Conservation (phyloP, 2,113 vertebrate species). For the Arizona elegans region DNA sequence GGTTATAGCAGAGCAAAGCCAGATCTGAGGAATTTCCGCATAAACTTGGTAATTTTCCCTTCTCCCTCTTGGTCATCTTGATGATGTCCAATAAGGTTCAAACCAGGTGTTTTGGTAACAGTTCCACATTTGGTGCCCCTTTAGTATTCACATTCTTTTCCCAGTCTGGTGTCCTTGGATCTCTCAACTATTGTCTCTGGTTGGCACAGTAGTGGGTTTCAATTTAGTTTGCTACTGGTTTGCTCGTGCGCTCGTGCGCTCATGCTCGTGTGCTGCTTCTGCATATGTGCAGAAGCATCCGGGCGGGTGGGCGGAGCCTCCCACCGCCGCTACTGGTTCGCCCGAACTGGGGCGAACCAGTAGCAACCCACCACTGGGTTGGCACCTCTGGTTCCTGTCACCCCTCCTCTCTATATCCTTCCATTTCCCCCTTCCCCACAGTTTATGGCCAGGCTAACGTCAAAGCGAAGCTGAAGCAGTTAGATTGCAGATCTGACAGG, state of each 20-base stretch:
- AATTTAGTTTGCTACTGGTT: no score
- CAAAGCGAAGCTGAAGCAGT: background rate
- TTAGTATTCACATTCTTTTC: background rate
- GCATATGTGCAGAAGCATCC: no score
- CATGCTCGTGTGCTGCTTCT: no score
- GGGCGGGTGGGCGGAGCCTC: no score
- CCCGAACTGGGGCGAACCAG: no score
- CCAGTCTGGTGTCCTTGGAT: background rate
- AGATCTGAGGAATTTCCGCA: background rate
- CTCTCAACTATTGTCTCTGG: background rate
- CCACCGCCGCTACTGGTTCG: no score
- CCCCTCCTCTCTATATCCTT: background rate
- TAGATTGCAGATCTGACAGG: background rate
- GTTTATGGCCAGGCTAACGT: background rate
- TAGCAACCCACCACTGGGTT: background rate
- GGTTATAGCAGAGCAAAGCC: background rate
- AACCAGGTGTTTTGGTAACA: background rate
- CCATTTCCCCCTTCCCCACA: background rate
- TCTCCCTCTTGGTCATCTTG: background rate
- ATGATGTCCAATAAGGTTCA: background rate
- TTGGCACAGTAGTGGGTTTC: background rate
- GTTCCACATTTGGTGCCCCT: background rate
- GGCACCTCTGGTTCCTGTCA: background rate
- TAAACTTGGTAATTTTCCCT: background rate
- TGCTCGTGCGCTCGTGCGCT: no score